Evolutionary conservation across 2,888 invertebrate genomes (phyloP), one percentile per base, ranked within the genome.

Genomic region (Iselma pallidipennis): DNA sequence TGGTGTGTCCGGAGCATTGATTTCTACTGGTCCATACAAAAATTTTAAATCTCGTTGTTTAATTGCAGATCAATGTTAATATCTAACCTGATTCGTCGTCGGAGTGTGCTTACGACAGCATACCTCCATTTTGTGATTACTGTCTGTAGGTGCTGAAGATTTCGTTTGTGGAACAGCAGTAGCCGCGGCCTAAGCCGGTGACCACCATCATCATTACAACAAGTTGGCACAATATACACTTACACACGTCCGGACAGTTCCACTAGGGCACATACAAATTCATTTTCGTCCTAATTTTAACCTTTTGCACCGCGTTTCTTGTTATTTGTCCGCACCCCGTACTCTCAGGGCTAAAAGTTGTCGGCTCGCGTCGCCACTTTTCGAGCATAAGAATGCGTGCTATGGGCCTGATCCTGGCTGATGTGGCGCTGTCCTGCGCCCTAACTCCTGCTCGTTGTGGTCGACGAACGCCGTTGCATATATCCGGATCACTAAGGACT

Each of bases 51-150:
- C 19, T 16, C n/a, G 10, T 16, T n/a, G n/a, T n/a, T n/a, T n/a
- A n/a, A n/a, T n/a, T n/a, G n/a, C n/a, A n/a, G n/a, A n/a, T n/a
- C n/a, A n/a, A n/a, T n/a, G n/a, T n/a, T n/a, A n/a, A n/a, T n/a
- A 42, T 76, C 79, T 78, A 76, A 81, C 81, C 81, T 80, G 78
- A 74, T 77, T 78, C 76, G 71, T 80, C 76, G 78, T 80, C 76
- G 78, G 76, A 74, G 79, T 75, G 76, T 75, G 74, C 77, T 75
- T 77, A 78, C 76, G 77, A 68, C 70, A 72, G 70, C 75, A 74
- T 74, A 73, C 74, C 73, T 74, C 74, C 75, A 75, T 74, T 71
- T 74, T 74, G 73, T 71, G 70, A 45, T 60, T 65, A 68, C 74
- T 74, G 69, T 71, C 66, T 67, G 66, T 60, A 67, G 69, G 65